Evolutionary conservation across 2,113 vertebrate species (phyloP), one percentile per base, ranked within the genome.

Genomic region (Heptranchias perlo): DNA sequence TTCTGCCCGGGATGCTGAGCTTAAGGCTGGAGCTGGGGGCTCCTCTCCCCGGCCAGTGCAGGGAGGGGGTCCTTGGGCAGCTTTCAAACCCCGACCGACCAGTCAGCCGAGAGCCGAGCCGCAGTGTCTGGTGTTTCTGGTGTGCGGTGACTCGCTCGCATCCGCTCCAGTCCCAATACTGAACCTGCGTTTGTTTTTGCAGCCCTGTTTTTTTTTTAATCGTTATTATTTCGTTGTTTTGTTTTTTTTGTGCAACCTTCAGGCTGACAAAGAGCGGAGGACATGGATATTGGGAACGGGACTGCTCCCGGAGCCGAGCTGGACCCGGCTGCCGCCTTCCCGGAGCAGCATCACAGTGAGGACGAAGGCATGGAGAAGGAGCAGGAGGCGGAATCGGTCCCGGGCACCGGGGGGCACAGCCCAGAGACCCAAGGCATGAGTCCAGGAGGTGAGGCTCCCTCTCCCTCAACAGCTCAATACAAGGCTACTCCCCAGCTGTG

Each of bases 291-390:
- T 95, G 96, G 96, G 3, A 96, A 97, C 96, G 16, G 96, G 97
- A 96, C 97, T 96, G 99, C 98, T 0, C 97, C 98, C 0, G 97
- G 97, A 1, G 96, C 97, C 0, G 99, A 99, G 92, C 98, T 99
- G 96, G 99, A 99, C 96, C 98, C 99, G 4, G 99, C 99, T 0
- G 99, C 99, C 25, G 98, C 98, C 0, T 99, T 99, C 96, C 96
- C 99, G 97, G 98, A 98, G 92, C 99, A 99, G 97, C 99, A 99
- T 96, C 98, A 99, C 97, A 98, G 98, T 96, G 99, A 99, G 97
- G 99, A 99, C 96, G 98, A 98, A 58, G 99, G 98, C 96, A 99
- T 99, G 47, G 99, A 99, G 97, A 99, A 98, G 14, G 97, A 98
- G 98, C 96, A 98, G 98, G 96, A 99, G 98, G 96, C 99, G 98